Percentiles rank a stretch among this genome's conserved stretches.
phyloP scores from a whole-genome alignment of 1,140 invertebrate species.

The Laupala kohalensis region DNA sequence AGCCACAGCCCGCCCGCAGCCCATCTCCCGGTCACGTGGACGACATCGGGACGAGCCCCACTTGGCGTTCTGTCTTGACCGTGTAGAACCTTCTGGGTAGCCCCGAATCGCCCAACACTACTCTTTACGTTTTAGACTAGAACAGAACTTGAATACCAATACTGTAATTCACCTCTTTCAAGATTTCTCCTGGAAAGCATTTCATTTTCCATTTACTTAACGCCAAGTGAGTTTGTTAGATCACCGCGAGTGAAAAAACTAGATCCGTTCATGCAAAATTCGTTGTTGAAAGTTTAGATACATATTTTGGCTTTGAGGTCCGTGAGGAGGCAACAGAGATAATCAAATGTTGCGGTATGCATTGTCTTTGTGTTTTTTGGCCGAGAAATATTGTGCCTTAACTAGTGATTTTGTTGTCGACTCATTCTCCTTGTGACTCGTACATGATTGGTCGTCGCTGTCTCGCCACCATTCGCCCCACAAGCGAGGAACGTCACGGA shows the following conservation, averaged over 20 bases:
- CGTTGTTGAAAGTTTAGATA: not conserved
- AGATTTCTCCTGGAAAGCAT: not conserved
- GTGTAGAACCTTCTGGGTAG: not conserved
- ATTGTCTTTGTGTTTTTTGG: not conserved
- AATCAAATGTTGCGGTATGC: not conserved
- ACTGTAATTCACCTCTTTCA: not conserved
- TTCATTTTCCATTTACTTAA: not conserved
- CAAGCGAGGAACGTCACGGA: too few relatives aligned
- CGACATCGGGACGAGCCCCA: constrained; percentile 22
- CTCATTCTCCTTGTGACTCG: not conserved
- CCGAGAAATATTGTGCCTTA: not conserved
- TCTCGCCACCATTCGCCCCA: not conserved
- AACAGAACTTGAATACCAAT: not conserved
- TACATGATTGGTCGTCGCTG: not conserved
- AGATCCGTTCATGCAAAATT: not conserved
- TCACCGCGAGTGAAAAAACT: not conserved
- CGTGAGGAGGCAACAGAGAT: not conserved
- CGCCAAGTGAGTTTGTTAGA: not conserved
- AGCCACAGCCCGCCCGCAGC: too few relatives aligned
- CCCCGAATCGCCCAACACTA: not conserved
- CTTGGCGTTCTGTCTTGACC: constrained; percentile 26
- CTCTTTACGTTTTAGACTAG: not conserved
- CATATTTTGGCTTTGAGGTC: not conserved
- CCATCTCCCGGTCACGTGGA: not conserved
- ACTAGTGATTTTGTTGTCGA: not conserved